These are phyloP conservation scores for Nephotettix cincticeps DNA, from an alignment of 1,140 invertebrate genomes.

Conservation along the genomic window DNA sequence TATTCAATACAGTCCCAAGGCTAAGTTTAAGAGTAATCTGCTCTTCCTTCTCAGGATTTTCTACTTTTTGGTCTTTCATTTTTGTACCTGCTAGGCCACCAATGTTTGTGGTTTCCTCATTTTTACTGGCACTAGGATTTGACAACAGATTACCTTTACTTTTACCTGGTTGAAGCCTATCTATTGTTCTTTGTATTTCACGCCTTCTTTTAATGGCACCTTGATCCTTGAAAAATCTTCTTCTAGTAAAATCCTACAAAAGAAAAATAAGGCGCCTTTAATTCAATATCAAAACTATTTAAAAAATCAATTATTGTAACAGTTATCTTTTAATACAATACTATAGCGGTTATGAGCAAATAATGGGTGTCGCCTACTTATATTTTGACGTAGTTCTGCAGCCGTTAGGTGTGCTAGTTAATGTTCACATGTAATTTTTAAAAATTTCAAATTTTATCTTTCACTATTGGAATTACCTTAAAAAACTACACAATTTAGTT, in stretches of 20 bases:
- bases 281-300: too few species aligned
- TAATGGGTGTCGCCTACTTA: too few species aligned
- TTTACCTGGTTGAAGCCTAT: conserved; percentile 78
- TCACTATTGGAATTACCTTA: too few species aligned
- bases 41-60: conserved; percentile 53
- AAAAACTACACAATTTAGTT: too few species aligned
- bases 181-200: conserved; percentile 78
- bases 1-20: conserved; percentile 74
- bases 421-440: too few species aligned
- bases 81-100: conserved; percentile 36
- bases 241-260: conserved; percentile 37
- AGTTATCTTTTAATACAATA: too few species aligned
- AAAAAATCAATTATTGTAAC: too few species aligned
- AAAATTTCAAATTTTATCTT: too few species aligned
- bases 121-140: conserved; percentile 42
- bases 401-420: too few species aligned
- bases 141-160: conserved; percentile 78
- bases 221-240: conserved; percentile 38
- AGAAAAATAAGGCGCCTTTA: too few species aligned
- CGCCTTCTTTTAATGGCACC: conserved; percentile 53
- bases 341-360: too few species aligned
- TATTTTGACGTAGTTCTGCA: too few species aligned
- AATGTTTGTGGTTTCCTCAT: conserved; percentile 17
- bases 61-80: conserved; percentile 55
- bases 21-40: conserved; percentile 74